Percentiles rank a stretch among this genome's conserved stretches.
Evolutionary conservation across 2,113 vertebrate genomes (phyloP).

Genomic region (Microtus oregoni): DNA sequence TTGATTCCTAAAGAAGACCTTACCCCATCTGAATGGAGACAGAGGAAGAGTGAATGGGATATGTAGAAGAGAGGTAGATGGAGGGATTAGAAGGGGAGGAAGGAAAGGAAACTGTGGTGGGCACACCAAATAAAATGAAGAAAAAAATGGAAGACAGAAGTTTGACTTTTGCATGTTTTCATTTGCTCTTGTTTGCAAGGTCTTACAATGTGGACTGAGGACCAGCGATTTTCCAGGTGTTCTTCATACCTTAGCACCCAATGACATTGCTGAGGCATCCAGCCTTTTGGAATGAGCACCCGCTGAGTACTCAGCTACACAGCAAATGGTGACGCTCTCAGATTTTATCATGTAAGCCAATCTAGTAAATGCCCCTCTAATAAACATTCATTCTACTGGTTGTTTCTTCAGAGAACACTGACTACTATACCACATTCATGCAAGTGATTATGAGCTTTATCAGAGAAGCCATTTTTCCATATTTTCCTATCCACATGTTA

Average conservation of each 20-base stretch:
- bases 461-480: neutral
- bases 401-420: neutral
- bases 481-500: neutral
- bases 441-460: neutral
- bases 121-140: no score
- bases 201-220: neutral
- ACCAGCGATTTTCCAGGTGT: neutral
- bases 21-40: no score
- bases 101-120: no score
- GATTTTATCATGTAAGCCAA: no score
- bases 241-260: neutral
- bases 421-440: neutral
- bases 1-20: no score
- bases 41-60: no score
- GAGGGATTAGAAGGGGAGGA: no score
- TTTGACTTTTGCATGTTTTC: neutral
- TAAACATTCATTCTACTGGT: neutral
- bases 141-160: no score
- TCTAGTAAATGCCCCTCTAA: neutral
- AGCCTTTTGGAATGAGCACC: neutral
- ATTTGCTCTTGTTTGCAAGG: neutral
- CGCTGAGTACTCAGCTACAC: no score
- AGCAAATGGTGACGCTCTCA: neutral
- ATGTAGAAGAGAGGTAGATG: fast-evolving
- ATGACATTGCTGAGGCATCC: no score